Evolutionary conservation across 2,888 invertebrate genomes (phyloP), one percentile per base, ranked within the genome.

Genomic region (Trichogramma dendrolimi): DNA sequence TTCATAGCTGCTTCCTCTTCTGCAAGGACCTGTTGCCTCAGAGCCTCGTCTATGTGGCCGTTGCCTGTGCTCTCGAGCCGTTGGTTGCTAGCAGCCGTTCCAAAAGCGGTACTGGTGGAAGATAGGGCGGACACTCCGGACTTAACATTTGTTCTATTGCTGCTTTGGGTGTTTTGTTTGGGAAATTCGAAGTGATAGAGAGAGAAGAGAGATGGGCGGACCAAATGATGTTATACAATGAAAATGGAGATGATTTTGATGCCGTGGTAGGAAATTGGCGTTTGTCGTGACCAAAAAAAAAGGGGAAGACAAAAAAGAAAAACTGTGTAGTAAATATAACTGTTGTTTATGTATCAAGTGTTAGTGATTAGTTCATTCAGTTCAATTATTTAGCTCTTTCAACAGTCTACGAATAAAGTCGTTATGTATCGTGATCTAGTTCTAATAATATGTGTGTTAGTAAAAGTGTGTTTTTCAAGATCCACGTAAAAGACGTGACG

Each of bases 1-100:
- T 92, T 95, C 86, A 98, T 90, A 60, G 92, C 92, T 40, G 94
- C 94, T 79, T 96, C 96, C 79, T 99, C 98, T 77, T 98, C 96
- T 41, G 96, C 96, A 64, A 99, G 81, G 47, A 90, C 92, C 79
- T 93, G 91, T 72, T 91, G 88, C 75, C 89, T 88, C 63, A 95
- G 83, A 60, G 87, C 87, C 75, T 96, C 96, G 75, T 94, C 94
- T 64, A 94, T 89, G 71, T 83, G 82, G 60, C 89, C 90, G 73
- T 90, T 90, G 66, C 87, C 83, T 63, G 79, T 72, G 71, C 82
- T 81, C 74, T 89, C 88, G 67, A 89, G 85, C 58, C 88, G 86
- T 43, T 87, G 84, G 60, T 89, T 89, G 53, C 87, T 87, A 58
- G 90, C 91, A 63, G 90, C 91, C 74, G 89, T 87, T 68, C 93